phyloP scores from a whole-genome alignment of 1,140 invertebrate genomes.

The Zaprionus inermis region DNA sequence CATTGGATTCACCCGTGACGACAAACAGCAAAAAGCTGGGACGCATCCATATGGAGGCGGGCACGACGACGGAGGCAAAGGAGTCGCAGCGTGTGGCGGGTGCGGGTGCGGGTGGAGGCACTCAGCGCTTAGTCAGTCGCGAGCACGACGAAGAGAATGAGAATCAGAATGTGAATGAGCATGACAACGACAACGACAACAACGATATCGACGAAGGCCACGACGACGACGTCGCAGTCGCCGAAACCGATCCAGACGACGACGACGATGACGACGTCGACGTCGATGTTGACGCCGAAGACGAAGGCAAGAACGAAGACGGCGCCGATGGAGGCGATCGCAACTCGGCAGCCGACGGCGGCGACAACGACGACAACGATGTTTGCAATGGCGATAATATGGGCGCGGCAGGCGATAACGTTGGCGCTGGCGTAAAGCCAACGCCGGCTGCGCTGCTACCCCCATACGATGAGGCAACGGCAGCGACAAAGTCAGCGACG shows the following conservation, averaged over 20 bases:
- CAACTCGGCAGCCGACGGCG: constrained; percentile 20
- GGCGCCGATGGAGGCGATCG: constrained; percentile 15
- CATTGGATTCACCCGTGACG: constrained; percentile 8
- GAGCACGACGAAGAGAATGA: constrained; percentile 15
- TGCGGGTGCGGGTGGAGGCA: constrained; percentile 22
- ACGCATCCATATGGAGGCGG: constrained; percentile 59
- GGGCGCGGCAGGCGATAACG: constrained; percentile 86
- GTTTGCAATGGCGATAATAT: constrained; percentile 68
- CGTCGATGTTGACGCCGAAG: constrained; percentile 22
- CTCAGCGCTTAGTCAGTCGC: constrained; percentile 39
- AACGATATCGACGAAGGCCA: constrained; percentile 27
- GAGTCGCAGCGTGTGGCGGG: neutral
- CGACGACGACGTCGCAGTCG: constrained; percentile 25
- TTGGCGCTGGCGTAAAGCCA: constrained; percentile 19
- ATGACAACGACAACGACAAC: constrained; percentile 18
- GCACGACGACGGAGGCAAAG: constrained; percentile 17
- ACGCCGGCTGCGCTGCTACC: constrained; percentile 28
- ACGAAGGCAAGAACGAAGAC: constrained; percentile 37
- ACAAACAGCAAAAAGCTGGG: constrained; percentile 47
- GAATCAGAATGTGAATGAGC: constrained; percentile 29
- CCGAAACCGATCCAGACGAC: constrained; percentile 28
- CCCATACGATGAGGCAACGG: constrained; percentile 39
- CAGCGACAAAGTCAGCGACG: constrained; percentile 12
- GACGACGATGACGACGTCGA: constrained; percentile 39
- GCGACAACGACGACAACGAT: constrained; percentile 40